Conservation (phyloP, 2,113 vertebrate species). For the Pionites leucogaster region DNA sequence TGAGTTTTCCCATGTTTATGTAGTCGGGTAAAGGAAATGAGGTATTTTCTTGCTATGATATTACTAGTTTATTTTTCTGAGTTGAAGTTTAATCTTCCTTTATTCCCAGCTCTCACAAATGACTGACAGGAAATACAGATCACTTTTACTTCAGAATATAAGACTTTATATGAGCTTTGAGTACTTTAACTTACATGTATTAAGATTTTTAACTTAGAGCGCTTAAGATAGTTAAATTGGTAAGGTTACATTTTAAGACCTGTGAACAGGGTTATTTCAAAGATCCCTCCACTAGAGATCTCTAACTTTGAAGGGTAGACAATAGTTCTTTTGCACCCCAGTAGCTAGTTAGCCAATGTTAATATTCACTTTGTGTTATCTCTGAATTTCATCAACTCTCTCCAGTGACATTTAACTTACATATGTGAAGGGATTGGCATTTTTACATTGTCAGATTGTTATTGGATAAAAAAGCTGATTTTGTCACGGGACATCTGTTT, state of each 20-base stretch:
- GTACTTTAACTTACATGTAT: neutral
- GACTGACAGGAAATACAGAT: neutral
- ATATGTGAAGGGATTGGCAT: conserved; percentile 72
- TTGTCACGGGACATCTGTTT: conserved; percentile 76
- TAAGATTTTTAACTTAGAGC: neutral
- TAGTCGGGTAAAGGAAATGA: neutral
- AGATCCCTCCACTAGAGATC: neutral
- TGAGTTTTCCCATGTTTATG: neutral
- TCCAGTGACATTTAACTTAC: conserved; percentile 76
- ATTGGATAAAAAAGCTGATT: conserved; percentile 71
- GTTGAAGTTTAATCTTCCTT: neutral
- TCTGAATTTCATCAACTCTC: conserved; percentile 72
- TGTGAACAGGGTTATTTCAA: neutral
- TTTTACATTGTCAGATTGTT: conserved; percentile 73
- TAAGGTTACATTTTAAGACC: neutral
- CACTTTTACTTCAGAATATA: neutral
- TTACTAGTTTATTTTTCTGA: neutral
- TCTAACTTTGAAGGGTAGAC: neutral
- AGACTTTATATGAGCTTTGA: neutral
- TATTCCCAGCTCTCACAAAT: neutral
- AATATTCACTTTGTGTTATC: conserved; percentile 73
- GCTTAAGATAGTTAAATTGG: neutral
- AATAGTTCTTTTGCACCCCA: neutral
- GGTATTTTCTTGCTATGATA: neutral
- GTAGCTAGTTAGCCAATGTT: conserved; percentile 64